Base-by-base conservation (phyloP, 2,797 vertebrate species). In the Rhincodon typus region DNA sequence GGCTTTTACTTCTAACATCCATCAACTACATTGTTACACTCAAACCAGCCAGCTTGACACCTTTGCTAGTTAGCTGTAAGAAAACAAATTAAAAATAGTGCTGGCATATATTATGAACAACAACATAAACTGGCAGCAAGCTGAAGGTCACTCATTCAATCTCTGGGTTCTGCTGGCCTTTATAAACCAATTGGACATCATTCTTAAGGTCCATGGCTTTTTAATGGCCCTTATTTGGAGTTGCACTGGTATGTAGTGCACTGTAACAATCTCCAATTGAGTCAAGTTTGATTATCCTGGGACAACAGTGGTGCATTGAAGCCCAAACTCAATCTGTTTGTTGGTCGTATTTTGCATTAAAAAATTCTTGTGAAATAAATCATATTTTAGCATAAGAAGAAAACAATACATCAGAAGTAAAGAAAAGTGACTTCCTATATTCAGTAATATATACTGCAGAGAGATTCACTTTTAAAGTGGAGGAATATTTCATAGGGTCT, bases 31-130 rank as follows among this genome's bases (percentile, higher is more conserved):
- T 25, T 93, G 62, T 62, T 53, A 21, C 87, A 90, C 53, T 62
- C 69, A 25, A 69, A 69, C n/a, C 62, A 90, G 57, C 42, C 82
- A 21, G 42, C 57, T 38, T 17, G 90, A 23, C 90, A 93, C 90
- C 62, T 10, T 38, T n/a, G 69, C 66, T 62, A 67, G 34, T 66
- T 7, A 91, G 30, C 66, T 69, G 38, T 84, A 84, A 84, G n/a
- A 93, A 93, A 93, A 93, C 19, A 93, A 93, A 93, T 93, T 93
- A 30, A 93, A 93, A 69, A 69, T 93, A 69, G 90, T 69, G 62
- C 8, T 50, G 19, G 62, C 3, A 7, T 69, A 38, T 38, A 69
- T 25, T 38, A n/a, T 42, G 90, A 38, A n/a, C 38, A 42, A 67
- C 67, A 42, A 69, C 62, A 38, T 62, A 38, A 69, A 21, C 62